phyloP scores from a whole-genome alignment of 1,140 invertebrate species.

The Helicoverpa zea region DNA sequence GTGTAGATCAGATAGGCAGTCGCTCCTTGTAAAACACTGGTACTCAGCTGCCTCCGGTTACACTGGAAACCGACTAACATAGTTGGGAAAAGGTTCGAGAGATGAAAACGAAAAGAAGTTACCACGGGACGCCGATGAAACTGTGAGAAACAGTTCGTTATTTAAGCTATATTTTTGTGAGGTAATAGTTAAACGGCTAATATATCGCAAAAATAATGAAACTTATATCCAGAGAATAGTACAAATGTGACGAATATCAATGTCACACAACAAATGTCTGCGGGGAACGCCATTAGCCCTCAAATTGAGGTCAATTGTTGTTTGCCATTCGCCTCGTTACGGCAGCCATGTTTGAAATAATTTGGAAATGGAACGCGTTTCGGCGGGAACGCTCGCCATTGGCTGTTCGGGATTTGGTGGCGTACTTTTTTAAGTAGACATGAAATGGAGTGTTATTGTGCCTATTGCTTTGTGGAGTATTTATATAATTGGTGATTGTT shows the following conservation, averaged over 20 bases:
- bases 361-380: conserved; percentile 60
- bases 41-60: too few relatives aligned
- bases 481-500: not conserved
- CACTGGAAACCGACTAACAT: too few relatives aligned
- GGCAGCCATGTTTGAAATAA: conserved; percentile 56
- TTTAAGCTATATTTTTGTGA: too few relatives aligned
- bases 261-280: conserved; percentile 18
- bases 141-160: too few relatives aligned
- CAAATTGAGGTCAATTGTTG: conserved; percentile 49
- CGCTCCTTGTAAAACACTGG: too few relatives aligned
- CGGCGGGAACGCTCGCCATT: conserved; percentile 43
- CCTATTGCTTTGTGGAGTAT: conserved; percentile 7
- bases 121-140: too few relatives aligned
- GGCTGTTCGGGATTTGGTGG: conserved; percentile 19
- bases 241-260: conserved; percentile 25
- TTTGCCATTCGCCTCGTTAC: conserved; percentile 54
- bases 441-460: conserved; percentile 6
- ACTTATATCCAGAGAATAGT: not conserved
- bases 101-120: too few relatives aligned
- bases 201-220: not conserved
- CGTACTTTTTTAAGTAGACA: conserved; percentile 30
- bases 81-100: too few relatives aligned
- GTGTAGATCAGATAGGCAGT: too few relatives aligned
- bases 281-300: conserved; percentile 31
- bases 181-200: too few relatives aligned